These are phyloP conservation scores for Fringilla coelebs DNA, from an alignment of 2,797 vertebrate species.

Conservation along the genomic window DNA sequence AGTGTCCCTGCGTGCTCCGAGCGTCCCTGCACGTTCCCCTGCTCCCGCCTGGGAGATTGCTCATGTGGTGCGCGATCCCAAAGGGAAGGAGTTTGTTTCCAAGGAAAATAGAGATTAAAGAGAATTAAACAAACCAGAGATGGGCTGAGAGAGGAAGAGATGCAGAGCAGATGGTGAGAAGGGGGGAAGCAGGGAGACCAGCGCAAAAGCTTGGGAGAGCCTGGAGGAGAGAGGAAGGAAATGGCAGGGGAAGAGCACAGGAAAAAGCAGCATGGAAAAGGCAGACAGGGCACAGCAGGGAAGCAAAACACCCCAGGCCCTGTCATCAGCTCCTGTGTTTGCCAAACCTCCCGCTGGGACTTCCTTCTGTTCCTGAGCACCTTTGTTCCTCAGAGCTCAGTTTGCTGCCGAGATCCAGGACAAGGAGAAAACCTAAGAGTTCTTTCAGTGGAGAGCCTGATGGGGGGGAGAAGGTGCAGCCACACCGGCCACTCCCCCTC, in stretches of 20 bases:
- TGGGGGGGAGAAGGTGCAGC: neutral
- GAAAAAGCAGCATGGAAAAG: neutral
- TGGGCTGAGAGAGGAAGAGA: neutral
- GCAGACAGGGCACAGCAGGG: neutral
- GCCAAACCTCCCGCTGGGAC: neutral
- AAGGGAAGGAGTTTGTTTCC: neutral
- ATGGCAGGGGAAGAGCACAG: neutral
- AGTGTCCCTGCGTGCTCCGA: neutral
- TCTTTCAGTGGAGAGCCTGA: neutral
- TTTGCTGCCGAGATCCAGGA: slow-evolving; percentile 1
- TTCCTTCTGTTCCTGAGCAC: slow-evolving; percentile 13
- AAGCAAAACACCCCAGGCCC: neutral
- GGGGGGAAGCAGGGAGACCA: neutral
- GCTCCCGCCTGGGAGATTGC: neutral
- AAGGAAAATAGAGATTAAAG: slow-evolving; percentile 49
- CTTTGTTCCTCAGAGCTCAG: slow-evolving; percentile 6
- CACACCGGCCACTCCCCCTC: fast-evolving
- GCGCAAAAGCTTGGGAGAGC: neutral
- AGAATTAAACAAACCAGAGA: slow-evolving; percentile 51
- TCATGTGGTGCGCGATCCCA: fast-evolving
- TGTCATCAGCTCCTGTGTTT: neutral
- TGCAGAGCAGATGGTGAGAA: slow-evolving; percentile 31
- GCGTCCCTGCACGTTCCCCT: fast-evolving
- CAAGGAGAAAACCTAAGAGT: neutral
- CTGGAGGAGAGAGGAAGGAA: slow-evolving; percentile 15